Evolutionary conservation across 2,888 invertebrate genomes (phyloP).

Genomic region (Heliconius erato): DNA sequence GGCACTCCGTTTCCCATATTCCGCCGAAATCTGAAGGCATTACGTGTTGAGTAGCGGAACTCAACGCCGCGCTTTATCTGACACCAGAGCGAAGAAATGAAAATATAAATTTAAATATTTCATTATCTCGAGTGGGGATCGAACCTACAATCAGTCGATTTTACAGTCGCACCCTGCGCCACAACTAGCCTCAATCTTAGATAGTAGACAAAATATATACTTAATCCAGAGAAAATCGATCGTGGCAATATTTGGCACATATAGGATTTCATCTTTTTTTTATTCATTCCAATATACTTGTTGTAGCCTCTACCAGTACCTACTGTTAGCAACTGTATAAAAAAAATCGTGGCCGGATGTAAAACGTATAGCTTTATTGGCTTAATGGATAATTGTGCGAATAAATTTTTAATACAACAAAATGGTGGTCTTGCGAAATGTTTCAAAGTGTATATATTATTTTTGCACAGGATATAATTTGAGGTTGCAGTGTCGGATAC

Average conservation of each 20-base stretch:
- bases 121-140: too few species aligned
- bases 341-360: neutral
- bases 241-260: neutral
- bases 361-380: neutral
- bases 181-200: neutral
- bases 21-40: too few species aligned
- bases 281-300: too few species aligned
- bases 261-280: too few species aligned
- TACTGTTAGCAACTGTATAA: neutral
- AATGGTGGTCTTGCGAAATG: neutral
- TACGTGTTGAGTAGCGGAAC: too few species aligned
- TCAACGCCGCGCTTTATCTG: too few species aligned
- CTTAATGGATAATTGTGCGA: constrained; percentile 7
- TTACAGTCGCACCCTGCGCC: too few species aligned
- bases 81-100: too few species aligned
- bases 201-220: neutral
- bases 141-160: too few species aligned
- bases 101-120: too few species aligned
- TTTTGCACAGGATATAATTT: neutral
- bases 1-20: too few species aligned
- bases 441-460: neutral
- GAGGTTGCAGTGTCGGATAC: neutral
- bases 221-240: neutral
- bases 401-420: neutral
- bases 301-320: too few species aligned